Base-by-base conservation (phyloP, 2,797 vertebrate genomes). In the Florisuga fusca region DNA sequence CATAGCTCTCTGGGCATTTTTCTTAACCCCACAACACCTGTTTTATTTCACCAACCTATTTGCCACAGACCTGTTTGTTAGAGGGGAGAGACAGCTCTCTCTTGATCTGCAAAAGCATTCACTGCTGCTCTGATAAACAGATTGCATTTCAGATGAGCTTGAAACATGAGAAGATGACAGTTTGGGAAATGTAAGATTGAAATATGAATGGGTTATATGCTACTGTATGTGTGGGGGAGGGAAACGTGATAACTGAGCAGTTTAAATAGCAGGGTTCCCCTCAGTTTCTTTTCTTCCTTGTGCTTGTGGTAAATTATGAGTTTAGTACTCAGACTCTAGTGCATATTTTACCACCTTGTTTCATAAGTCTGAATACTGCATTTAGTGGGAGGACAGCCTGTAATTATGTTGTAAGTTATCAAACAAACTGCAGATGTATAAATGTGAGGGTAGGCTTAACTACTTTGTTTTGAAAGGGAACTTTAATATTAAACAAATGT, bases 391-490 rank as follows among this genome's bases (percentile, higher is more conserved):
- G 94, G 97, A 96, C 92, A 97, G 95, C 94, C 97, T 97, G 71
- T 97, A 97, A 98, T 98, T 98, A 98, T 95, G 91, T 55, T 88
- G 91, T 96, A 98, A 96, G 94, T 95, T 97, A 97, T 97, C 96
- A 97, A 98, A 97, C 96, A 98, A 96, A 95, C 84, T 95, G 94
- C 93, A 97, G 93, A 97, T 97, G 93, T 88, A 96, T 95, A 95
- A 94, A 89, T 97, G 57, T 34, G 81, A 93, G 90, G 92, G 84
- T 90, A 95, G 90, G 92, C 92, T 96, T 88, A 95, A 74, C 90
- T 91, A 92, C 89, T 94, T 97, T 96, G 95, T 97, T 97, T 94
- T 96, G 94, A 94, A 97, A 96, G 62, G 91, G 54, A 97, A 96
- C 85, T 91, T 95, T 97, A 92, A 90, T 93, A 94, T 95, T 96